Evolutionary conservation across 1,140 invertebrate genomes (phyloP), one percentile per base, ranked within the genome.

Genomic region (Drosophila prosaltans): DNA sequence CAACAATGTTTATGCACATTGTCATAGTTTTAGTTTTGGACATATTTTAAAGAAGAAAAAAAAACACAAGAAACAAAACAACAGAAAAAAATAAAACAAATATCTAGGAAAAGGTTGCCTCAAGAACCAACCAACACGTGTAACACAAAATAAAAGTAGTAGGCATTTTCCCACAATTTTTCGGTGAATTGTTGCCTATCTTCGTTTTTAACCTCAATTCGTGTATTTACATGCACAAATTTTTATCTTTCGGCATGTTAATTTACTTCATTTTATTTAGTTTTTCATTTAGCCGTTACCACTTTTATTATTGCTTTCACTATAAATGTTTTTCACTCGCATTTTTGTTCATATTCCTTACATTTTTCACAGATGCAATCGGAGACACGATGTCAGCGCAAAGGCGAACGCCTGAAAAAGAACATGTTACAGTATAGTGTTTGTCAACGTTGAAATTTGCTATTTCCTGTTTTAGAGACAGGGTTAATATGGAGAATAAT

Each of bases 381-480:
- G 57, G 78, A 85, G 80, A 74, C 74, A 88, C 88, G 90, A 90
- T 86, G 82, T 91, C 81, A 86, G 86, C 81, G 86, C 84, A 92
- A 92, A 92, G 91, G 81, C 91, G 90, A 91, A 92, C 91, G 91
- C 91, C 90, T 86, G 91, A 90, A 92, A 92, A 92, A 92, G 91
- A 91, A 91, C 91, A 92, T 91, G 91, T 92, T 80, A 60, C 8
- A 11, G 71, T 69, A 51, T 26, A 91, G 88, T 91, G 90, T 88
- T 72, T 64, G 79, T 60, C 73, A 88, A 83, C 60, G 63, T 80
- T 65, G 80, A 59, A 68, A 63, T 74, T 69, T 8, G 26, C 57
- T 28, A 43, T 74, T 88, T 88, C 83, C 83, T 83, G 83, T 77
- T 83, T 66, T 21, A 1, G 6, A 10, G 8, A 45, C 69, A 88